Base-by-base conservation (phyloP, 2,888 invertebrate genomes). In the Diaperis boleti region DNA sequence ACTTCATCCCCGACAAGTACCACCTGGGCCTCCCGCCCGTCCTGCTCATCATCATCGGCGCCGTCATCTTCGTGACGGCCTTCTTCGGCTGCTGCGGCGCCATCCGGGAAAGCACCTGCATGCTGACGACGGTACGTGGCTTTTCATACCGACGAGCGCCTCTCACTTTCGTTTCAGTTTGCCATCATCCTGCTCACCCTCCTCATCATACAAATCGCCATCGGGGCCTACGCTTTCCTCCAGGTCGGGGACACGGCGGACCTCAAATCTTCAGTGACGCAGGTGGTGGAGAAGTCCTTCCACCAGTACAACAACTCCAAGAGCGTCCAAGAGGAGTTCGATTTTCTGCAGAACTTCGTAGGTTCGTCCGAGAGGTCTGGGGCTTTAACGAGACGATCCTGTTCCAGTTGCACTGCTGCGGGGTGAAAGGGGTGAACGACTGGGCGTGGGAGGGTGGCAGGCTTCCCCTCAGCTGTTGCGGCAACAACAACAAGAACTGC, bases 161-260 rank as follows among this genome's bases (percentile, higher is more conserved):
- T n/a, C n/a, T n/a, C n/a, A n/a, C n/a, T n/a, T n/a, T n/a, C n/a
- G n/a, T n/a, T n/a, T n/a, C 50, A 72, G 73, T 73, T 72, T 41
- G 73, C 73, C 14, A 72, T 72, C 68, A 86, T 89, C 78, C 80
- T 92, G 71, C 80, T 92, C 69, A 84, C 88, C 37, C 83, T 92
- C 63, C 86, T 92, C 76, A 87, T 92, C 45, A 79, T 89, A 56
- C 90, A 92, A 85, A 85, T 92, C 64, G 87, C 87, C 15, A 80
- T 90, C 63, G 88, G 88, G 0, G 86, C 89, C 8, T 85, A 87
- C 52, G 83, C 89, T 59, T 90, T 90, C 81, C 82, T 87, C 3
- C 84, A 87, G 75, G 83, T 86, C 17, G 87, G 86, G 47, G 79
- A 86, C 59, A 83, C 84, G 52, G 74, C 75, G 0, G 82, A 84